Base-by-base conservation (phyloP, 2,888 invertebrate species). In the Pristionchus arcanus region DNA sequence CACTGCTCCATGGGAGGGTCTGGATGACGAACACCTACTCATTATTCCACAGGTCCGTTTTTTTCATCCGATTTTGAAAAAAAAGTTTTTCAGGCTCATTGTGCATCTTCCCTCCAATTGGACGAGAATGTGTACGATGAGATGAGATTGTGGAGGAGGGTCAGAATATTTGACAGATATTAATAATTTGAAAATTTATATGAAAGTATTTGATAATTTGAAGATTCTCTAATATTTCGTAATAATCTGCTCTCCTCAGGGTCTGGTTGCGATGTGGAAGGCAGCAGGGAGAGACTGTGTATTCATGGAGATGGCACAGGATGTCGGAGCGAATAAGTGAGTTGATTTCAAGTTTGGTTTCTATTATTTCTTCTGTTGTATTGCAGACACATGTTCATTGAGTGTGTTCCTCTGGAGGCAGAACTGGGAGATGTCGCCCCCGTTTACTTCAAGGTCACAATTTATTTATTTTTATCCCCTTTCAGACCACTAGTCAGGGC, bases 71-170 rank as follows among this genome's bases (percentile, higher is more conserved):
- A 28, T 71, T 34, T 31, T 2, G 9, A 0, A 11, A 15, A 2
- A 28, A 16, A 21, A 71, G 19, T 37, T 16, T n/a, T 86, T n/a
- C 53, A 89, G 71, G 91, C 91, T 7, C 98, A 99, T 95, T 96
- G 97, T 0, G 95, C 97, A 3, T 97, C 97, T 3, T 97, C 97
- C 95, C 98, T 98, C 0, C 96, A 97, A 91, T 95, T 98, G 74
- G 99, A 99, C 96, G 98, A 99, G 96, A 98, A 99, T 96, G 97
- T 97, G 84, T 98, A 98, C 97, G 96, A 96, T 90, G 98, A 98
- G 96, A 96, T 99, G 90, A 96, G 97, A 97, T 96, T 96, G 94
- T 97, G 97, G 94, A 96, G 97, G 87, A 97, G 95, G 96, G 92
- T 92, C n/a, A 49, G 81, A n/a, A 42, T 13, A 63, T 13, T 28